phyloP scores from a whole-genome alignment of 2,113 vertebrate genomes.

The Tragelaphus imberbis region DNA sequence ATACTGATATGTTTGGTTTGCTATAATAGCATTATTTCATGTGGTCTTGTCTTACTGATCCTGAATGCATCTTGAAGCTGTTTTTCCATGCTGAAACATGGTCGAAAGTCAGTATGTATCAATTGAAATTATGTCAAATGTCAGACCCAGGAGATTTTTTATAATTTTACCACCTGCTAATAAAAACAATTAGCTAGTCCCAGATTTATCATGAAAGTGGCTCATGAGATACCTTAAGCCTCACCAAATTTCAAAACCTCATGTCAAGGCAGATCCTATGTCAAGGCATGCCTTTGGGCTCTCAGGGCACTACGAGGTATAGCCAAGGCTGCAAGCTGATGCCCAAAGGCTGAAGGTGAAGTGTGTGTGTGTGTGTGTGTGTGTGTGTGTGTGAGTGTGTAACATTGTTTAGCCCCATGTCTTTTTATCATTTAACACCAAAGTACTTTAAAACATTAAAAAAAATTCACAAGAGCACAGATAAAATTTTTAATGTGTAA shows the following conservation, averaged over 20 bases:
- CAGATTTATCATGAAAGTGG: background rate
- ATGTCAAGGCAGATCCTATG: background rate
- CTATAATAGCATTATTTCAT: background rate
- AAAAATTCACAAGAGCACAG: background rate
- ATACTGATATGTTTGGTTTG: background rate
- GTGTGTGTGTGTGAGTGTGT: background rate
- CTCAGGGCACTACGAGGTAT: background rate
- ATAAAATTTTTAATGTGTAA: background rate
- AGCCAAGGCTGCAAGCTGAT: background rate
- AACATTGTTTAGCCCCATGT: background rate
- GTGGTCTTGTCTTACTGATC: background rate
- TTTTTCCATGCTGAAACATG: background rate
- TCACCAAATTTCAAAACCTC: background rate
- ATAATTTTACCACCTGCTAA: background rate
- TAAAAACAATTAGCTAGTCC: background rate
- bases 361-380: background rate
- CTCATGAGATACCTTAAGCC: background rate
- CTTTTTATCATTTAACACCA: constrained; percentile 28
- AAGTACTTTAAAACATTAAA: constrained; percentile 21
- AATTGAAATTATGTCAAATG: constrained; percentile 21
- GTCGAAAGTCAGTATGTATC: background rate
- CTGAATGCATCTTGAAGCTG: background rate
- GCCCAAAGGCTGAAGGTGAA: background rate
- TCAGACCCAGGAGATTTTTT: background rate
- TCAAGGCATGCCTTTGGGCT: background rate